Evolutionary conservation across 2,113 vertebrate species (phyloP).

Genomic region (Gavialis gangeticus): DNA sequence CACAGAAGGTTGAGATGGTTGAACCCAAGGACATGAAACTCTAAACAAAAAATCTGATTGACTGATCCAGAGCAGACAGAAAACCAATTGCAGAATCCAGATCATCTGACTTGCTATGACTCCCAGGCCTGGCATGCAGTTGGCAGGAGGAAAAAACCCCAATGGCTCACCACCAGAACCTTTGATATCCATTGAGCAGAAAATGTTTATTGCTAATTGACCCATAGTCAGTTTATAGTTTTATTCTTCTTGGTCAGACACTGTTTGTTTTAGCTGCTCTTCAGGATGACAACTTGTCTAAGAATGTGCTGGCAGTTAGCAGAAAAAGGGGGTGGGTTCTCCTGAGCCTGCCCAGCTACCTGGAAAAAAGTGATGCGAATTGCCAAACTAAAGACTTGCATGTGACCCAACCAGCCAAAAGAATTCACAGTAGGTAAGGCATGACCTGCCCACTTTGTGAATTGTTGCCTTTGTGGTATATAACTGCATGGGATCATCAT

Average conservation of each 20-base stretch:
- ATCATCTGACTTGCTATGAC: too few species aligned
- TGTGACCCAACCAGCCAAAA: not conserved
- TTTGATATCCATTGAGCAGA: not conserved
- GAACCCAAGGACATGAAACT: too few species aligned
- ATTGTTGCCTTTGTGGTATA: not conserved
- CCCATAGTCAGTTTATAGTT: slow-evolving; percentile 59
- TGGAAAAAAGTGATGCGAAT: slow-evolving; percentile 31
- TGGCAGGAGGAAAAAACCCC: not conserved
- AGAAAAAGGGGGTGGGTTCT: slow-evolving; percentile 12
- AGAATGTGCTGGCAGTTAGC: slow-evolving; percentile 66
- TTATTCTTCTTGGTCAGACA: slow-evolving; percentile 52
- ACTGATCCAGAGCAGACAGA: too few species aligned
- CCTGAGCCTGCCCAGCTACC: slow-evolving; percentile 20
- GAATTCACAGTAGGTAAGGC: not conserved
- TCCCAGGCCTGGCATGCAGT: not conserved
- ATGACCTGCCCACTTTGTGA: not conserved
- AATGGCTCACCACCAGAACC: not conserved
- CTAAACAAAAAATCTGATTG: too few species aligned
- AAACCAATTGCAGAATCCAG: too few species aligned
- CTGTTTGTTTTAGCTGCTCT: slow-evolving; percentile 67
- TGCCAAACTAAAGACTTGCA: not conserved
- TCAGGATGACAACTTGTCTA: slow-evolving; percentile 74
- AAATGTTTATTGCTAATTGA: slow-evolving; percentile 57
- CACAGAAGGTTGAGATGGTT: too few species aligned
- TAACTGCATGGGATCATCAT: not conserved